Evolutionary conservation across 2,888 invertebrate genomes (phyloP).

Genomic region (Dolomedes plantarius): DNA sequence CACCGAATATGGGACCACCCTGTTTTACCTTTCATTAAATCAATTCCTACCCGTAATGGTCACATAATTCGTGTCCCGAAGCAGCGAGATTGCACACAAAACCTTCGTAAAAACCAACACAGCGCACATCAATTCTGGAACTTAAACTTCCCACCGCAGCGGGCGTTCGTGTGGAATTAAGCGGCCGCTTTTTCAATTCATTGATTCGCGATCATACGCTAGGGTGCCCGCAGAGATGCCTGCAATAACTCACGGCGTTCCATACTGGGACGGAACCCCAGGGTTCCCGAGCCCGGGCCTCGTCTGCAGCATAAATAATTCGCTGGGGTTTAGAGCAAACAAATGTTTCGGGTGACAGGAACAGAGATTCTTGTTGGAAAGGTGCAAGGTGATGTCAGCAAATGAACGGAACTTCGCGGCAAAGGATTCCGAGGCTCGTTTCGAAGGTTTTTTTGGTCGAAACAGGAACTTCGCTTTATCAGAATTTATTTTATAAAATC

Average conservation of each 20-base stretch:
- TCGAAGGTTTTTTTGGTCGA: too few species aligned
- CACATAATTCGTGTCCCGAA: conserved; percentile 16
- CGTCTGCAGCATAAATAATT: conserved; percentile 50
- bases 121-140: not conserved
- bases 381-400: conserved; percentile 9
- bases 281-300: conserved; percentile 2
- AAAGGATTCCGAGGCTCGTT: too few species aligned
- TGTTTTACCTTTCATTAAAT: conserved; percentile 1
- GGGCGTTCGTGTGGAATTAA: conserved; percentile 14
- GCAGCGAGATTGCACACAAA: conserved; percentile 11
- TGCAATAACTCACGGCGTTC: conserved; percentile 44
- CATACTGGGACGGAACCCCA: conserved; percentile 11
- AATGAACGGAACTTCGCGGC: too few species aligned
- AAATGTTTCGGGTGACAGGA: conserved; percentile 41
- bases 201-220: not conserved
- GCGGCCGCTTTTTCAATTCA: not conserved
- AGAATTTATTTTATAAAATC: too few species aligned
- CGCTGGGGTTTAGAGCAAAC: conserved; percentile 30
- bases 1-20: conserved; percentile 9
- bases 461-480: too few species aligned
- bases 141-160: conserved; percentile 6
- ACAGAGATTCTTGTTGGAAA: conserved; percentile 38
- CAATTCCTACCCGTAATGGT: conserved; percentile 12
- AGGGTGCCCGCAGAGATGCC: not conserved
- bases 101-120: conserved; percentile 14